Evolutionary conservation across 2,888 invertebrate genomes (phyloP).

Genomic region (Flexamia atlantica): DNA sequence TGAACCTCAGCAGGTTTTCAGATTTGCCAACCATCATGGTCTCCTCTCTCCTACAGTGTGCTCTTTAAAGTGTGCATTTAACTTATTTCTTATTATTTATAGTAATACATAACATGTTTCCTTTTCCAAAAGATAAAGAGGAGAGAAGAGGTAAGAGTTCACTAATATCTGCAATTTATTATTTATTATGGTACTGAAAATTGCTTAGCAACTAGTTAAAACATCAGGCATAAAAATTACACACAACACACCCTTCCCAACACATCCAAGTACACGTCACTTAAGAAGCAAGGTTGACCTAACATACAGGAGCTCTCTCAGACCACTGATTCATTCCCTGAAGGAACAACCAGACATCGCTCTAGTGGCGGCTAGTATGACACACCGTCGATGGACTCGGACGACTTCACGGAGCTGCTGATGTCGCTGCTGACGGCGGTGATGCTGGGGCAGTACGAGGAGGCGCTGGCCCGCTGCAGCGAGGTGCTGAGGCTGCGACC

Average conservation of each 20-base stretch:
- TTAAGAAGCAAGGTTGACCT: neutral
- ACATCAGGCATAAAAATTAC: neutral
- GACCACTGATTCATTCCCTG: neutral
- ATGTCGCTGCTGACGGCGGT: neutral
- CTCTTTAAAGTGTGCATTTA: no score
- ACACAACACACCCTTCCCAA: neutral
- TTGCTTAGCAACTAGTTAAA: neutral
- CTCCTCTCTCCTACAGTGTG: no score
- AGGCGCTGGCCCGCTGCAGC: neutral
- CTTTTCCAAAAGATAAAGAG: no score
- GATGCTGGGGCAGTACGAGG: constrained; percentile 24
- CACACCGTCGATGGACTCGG: neutral
- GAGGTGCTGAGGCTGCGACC: neutral
- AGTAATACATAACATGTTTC: no score
- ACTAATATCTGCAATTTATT: no score
- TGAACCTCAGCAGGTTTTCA: no score
- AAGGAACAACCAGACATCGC: neutral
- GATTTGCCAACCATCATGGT: no score
- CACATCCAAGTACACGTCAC: neutral
- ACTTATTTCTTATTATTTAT: no score
- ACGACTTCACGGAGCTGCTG: neutral
- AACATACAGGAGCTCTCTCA: neutral
- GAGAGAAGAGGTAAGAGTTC: no score
- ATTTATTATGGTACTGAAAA: no score
- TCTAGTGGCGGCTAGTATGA: neutral